A percentile compares a stretch with the other conserved stretches of the same genome.
Evolutionary conservation across 2,888 invertebrate species (phyloP).

Genomic region (Nemapogon koenigi): DNA sequence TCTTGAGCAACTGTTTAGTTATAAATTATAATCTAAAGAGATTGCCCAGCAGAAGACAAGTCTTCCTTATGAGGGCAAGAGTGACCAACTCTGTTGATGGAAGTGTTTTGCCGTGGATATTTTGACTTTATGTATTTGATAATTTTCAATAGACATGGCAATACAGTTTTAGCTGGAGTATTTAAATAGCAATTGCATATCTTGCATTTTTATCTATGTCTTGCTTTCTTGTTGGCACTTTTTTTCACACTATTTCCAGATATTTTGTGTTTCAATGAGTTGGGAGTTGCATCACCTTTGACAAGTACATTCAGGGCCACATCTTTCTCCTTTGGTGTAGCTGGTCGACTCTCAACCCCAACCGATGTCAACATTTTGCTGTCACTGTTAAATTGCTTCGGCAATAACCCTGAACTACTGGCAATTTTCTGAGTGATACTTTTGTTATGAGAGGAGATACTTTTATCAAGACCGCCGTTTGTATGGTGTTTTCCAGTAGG

Average conservation of each 20-base stretch:
- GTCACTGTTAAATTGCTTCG: conserved; percentile 46
- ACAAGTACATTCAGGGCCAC: conserved; percentile 30
- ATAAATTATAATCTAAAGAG: too few species aligned
- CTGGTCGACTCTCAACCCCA: conserved; percentile 49
- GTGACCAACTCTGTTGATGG: too few species aligned
- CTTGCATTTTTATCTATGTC: conserved; percentile 75
- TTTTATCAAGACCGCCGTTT: conserved; percentile 49
- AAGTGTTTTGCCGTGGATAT: too few species aligned
- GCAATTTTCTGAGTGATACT: conserved; percentile 48
- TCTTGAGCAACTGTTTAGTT: too few species aligned
- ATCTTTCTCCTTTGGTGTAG: conserved; percentile 58
- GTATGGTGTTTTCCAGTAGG: conserved; percentile 59
- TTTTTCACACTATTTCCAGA: conserved; percentile 67
- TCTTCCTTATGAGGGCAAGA: too few species aligned
- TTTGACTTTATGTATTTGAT: too few species aligned
- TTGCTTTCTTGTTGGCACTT: conserved; percentile 80
- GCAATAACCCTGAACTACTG: conserved; percentile 41
- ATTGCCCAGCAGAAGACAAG: too few species aligned
- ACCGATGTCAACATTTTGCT: conserved; percentile 47
- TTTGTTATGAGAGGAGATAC: conserved; percentile 33
- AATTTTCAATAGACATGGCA: too few species aligned
- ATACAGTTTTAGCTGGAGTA: neutral
- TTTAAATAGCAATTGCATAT: too few species aligned
- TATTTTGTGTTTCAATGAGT: conserved; percentile 60
- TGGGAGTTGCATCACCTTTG: conserved; percentile 46